Evolutionary conservation across 2,113 vertebrate genomes (phyloP).

Genomic region (Bagarius yarrelli): DNA sequence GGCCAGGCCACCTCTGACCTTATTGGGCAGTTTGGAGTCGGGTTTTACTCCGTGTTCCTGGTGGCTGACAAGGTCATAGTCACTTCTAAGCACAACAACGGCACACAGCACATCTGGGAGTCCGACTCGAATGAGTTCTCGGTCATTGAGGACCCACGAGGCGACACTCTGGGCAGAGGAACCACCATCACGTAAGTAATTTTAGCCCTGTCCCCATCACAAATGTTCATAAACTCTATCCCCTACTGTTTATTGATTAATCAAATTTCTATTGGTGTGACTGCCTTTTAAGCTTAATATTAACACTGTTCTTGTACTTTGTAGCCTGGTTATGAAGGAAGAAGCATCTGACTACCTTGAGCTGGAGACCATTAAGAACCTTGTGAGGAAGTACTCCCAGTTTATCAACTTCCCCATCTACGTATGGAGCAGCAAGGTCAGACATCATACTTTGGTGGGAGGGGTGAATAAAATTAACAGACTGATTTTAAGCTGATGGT

Average conservation of each 20-base stretch:
- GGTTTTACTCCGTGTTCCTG: conserved; percentile 98
- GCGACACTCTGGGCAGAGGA: conserved; percentile 90
- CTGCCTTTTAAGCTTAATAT: too few species aligned
- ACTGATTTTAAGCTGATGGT: not conserved
- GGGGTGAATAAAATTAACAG: not conserved
- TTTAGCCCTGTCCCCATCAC: too few species aligned
- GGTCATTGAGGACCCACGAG: conserved; percentile 90
- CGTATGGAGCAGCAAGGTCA: conserved; percentile 98
- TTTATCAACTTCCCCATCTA: conserved; percentile 99
- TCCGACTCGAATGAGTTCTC: conserved; percentile 96
- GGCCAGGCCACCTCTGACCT: conserved; percentile 94
- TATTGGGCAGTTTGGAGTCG: conserved; percentile 98
- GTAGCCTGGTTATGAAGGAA: conserved; percentile 92
- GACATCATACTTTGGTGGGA: not conserved
- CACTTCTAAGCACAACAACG: conserved; percentile 96
- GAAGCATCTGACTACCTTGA: conserved; percentile 97
- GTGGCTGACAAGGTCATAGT: conserved; percentile 97
- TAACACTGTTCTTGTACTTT: not conserved
- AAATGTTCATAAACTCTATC: too few species aligned
- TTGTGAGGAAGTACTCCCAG: conserved; percentile 95
- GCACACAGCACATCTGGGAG: conserved; percentile 97
- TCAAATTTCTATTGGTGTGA: too few species aligned
- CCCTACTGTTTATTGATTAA: too few species aligned
- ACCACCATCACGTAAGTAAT: conserved; percentile 89
- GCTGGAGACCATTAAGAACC: conserved; percentile 96